Evolutionary conservation across 2,113 vertebrate genomes (phyloP), one percentile per base, ranked within the genome.

Genomic region (Centropus unirufus): DNA sequence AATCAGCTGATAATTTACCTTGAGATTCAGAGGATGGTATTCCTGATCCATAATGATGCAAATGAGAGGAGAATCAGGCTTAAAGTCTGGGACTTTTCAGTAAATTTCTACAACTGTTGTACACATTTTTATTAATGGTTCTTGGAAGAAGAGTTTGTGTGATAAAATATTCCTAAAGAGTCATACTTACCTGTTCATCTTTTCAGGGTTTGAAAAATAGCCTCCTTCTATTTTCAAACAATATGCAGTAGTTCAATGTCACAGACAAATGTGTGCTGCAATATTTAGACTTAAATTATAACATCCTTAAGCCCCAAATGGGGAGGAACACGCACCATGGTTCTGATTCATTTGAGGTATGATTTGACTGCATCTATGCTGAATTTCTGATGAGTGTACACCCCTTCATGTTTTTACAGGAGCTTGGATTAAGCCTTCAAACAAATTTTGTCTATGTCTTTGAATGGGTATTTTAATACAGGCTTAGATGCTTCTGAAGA

Each of bases 191-290:
- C 77, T 94, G 93, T 84, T 94, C 91, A 66, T 95, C 77, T 93
- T 77, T 89, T 67, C 67, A 17, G 57, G 62, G 64, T 54, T 81
- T 95, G 92, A 97, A 96, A 96, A 96, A 94, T 83, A 81, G 55
- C 6, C 66, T 73, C 72, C 47, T 97, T 96, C 89, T 75, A 32
- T 93, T 95, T 93, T 83, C 92, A 95, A 95, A 95, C 94, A 85
- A 95, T 92, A 83, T 51, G 80, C 79, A 95, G 72, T 93, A 88
- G 72, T 94, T 97, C 92, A 96, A 27, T 92, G 90, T 70, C 84
- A 96, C 86, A 95, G 93, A 87, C 80, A 94, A 94, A 89, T 76
- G 81, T 27, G 85, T 52, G 66, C 93, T 92, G 59, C 75, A 64
- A 84, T 94, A 95, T 81, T 91, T 57, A 89, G 88, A 75, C 62